These are phyloP conservation scores for Bothrops jararaca DNA, from an alignment of 2,113 vertebrate genomes.

Conservation along the genomic window DNA sequence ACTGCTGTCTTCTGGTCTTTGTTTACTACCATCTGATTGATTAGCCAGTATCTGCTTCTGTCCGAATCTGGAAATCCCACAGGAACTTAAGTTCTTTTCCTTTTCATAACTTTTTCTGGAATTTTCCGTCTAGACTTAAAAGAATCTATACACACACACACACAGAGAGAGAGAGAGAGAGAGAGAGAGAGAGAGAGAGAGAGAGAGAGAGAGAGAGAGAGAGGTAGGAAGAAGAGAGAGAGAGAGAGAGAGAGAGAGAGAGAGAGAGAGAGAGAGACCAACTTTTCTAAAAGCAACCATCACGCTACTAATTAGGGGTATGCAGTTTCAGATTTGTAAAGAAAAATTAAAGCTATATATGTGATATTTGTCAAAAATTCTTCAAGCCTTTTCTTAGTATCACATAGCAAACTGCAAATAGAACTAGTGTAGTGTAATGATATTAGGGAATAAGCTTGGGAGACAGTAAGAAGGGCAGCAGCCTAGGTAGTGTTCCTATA, in stretches of 20 bases:
- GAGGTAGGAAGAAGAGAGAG: too few species aligned
- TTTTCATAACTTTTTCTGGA: background rate
- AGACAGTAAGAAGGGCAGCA: background rate
- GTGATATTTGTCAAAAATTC: background rate
- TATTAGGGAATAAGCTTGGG: background rate
- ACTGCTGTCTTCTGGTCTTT: background rate
- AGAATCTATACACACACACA: background rate
- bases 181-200: too few species aligned
- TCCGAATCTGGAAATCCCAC: background rate
- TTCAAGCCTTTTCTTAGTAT: background rate
- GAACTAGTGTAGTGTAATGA: background rate
- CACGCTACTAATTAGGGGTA: background rate
- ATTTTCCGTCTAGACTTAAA: background rate
- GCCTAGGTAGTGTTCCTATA: background rate
- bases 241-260: too few species aligned
- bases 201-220: too few species aligned
- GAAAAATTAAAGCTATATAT: background rate
- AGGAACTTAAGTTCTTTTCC: background rate
- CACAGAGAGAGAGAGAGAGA: background rate
- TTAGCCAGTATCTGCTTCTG: background rate
- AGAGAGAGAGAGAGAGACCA: too few species aligned
- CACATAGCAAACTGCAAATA: background rate
- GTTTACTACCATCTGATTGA: background rate
- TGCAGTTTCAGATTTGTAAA: background rate
- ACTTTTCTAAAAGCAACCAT: background rate